These are phyloP conservation scores for Strigamia maritima DNA, from an alignment of 2,888 invertebrate species.

Conservation along the genomic window DNA sequence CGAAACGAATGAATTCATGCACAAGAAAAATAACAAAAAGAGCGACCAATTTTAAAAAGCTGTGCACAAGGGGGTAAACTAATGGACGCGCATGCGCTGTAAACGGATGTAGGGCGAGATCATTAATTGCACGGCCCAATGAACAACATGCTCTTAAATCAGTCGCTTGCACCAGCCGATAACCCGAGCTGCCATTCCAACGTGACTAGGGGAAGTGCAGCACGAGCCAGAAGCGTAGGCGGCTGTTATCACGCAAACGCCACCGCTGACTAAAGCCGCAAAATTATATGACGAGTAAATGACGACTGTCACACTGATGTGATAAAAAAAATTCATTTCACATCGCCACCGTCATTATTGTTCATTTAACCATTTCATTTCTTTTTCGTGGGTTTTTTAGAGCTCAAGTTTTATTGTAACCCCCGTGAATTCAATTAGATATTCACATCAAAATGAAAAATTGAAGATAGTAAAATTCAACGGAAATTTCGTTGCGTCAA, in stretches of 20 bases:
- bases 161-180: slow-evolving; percentile 28
- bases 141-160: slow-evolving; percentile 35
- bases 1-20: slow-evolving; percentile 25
- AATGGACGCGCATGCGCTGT: slow-evolving; percentile 23
- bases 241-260: slow-evolving; percentile 23
- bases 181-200: slow-evolving; percentile 23
- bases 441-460: too few relatives aligned
- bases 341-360: not conserved
- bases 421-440: too few relatives aligned
- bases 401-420: not conserved
- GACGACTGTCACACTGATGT: slow-evolving; percentile 12
- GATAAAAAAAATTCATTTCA: slow-evolving; percentile 1
- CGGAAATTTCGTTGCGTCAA: too few relatives aligned
- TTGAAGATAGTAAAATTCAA: too few relatives aligned
- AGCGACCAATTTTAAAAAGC: slow-evolving; percentile 25
- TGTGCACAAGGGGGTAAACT: slow-evolving; percentile 22
- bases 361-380: not conserved
- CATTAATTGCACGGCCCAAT: slow-evolving; percentile 31
- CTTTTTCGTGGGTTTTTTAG: not conserved
- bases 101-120: slow-evolving; percentile 29
- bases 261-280: slow-evolving; percentile 18
- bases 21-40: not conserved
- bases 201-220: slow-evolving; percentile 14
- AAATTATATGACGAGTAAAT: slow-evolving; percentile 28
- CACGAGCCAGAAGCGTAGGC: not conserved